Percentiles rank a stretch among this genome's conserved stretches.
These are phyloP conservation scores for Heteromyza rotundicornis DNA, from an alignment of 2,888 invertebrate species.

Conservation along the genomic window DNA sequence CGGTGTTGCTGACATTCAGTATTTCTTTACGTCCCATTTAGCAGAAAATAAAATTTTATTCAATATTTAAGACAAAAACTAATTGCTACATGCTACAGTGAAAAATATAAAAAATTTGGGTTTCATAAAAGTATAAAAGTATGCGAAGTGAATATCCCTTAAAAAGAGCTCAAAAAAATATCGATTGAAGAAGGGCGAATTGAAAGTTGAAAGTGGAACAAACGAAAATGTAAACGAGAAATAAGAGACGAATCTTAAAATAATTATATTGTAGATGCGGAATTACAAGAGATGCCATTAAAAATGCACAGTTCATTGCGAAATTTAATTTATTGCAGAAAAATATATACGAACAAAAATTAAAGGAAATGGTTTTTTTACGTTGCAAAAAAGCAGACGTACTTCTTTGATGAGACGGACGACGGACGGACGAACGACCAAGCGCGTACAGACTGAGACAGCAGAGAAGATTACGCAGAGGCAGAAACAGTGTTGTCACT, in stretches of 20 bases:
- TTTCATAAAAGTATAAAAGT: conserved; percentile 11
- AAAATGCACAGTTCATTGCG: not conserved
- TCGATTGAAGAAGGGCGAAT: conserved; percentile 33
- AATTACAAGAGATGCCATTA: too few species aligned
- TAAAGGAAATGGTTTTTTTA: not conserved
- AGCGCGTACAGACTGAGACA: too few species aligned
- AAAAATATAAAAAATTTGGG: conserved; percentile 12
- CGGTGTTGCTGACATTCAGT: conserved; percentile 39
- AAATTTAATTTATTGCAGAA: too few species aligned
- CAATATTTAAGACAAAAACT: conserved; percentile 11
- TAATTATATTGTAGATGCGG: too few species aligned
- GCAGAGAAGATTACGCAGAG: conserved; percentile 1
- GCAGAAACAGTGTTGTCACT: not conserved
- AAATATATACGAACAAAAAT: not conserved
- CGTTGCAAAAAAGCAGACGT: not conserved
- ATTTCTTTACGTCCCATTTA: conserved; percentile 25
- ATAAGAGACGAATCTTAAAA: conserved; percentile 21
- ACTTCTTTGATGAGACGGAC: not conserved
- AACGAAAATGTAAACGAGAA: conserved; percentile 31
- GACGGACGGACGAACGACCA: not conserved
- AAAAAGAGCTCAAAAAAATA: conserved; percentile 27
- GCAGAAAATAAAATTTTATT: conserved; percentile 17
- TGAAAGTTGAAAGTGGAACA: conserved; percentile 39
- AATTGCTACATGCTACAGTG: not conserved
- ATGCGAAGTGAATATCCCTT: conserved; percentile 12